These are phyloP conservation scores for Glareola pratincola DNA, from an alignment of 2,113 vertebrate genomes.

Conservation along the genomic window DNA sequence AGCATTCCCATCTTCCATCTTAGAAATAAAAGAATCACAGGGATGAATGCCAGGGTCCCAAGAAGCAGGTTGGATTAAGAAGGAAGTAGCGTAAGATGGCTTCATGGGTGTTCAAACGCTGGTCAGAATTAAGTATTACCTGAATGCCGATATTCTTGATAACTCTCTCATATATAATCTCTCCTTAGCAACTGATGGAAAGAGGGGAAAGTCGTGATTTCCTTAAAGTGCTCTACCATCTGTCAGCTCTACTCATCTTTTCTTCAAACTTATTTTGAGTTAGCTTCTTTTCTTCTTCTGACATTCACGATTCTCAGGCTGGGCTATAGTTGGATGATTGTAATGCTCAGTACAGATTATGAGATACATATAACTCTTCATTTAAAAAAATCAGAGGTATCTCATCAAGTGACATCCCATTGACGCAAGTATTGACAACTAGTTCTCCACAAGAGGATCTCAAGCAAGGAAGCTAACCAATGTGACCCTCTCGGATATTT, in stretches of 20 bases:
- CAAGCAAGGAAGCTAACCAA: neutral
- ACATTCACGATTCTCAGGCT: neutral
- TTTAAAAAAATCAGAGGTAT: neutral
- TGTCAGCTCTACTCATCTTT: conserved; percentile 11
- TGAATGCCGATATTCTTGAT: neutral
- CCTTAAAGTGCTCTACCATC: conserved; percentile 35
- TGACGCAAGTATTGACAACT: neutral
- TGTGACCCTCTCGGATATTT: neutral
- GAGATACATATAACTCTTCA: neutral
- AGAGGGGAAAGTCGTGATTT: conserved; percentile 44
- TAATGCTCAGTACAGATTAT: neutral
- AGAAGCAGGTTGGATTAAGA: neutral
- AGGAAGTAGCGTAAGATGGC: neutral
- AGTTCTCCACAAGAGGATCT: neutral
- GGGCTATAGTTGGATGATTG: neutral
- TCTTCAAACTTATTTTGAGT: conserved; percentile 25
- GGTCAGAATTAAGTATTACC: neutral
- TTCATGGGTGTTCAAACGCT: neutral
- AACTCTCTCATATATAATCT: neutral
- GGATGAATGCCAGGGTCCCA: neutral
- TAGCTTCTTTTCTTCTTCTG: conserved; percentile 7
- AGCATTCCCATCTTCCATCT: neutral
- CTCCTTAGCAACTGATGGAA: conserved; percentile 48
- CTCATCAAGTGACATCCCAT: neutral
- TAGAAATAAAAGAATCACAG: neutral